These are phyloP conservation scores for Rhinogobio ventralis DNA, from an alignment of 2,797 vertebrate species.

Conservation along the genomic window DNA sequence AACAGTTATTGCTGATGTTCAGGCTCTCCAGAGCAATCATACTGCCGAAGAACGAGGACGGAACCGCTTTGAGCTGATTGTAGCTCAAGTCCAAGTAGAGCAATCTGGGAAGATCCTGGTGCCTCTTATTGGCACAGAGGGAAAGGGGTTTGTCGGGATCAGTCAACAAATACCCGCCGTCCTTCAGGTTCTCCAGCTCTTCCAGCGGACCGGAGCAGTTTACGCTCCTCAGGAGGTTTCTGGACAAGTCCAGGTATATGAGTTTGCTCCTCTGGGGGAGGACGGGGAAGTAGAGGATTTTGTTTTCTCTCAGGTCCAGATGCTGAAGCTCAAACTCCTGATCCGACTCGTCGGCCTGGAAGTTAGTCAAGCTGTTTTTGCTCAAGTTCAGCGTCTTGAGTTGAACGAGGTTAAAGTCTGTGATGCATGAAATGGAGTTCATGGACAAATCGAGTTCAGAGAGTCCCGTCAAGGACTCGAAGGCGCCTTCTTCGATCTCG, in stretches of 20 bases:
- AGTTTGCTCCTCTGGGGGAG: slow-evolving; percentile 83
- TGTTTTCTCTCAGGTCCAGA: slow-evolving; percentile 93
- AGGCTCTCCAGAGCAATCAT: slow-evolving; percentile 83
- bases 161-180: slow-evolving; percentile 54
- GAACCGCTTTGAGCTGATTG: slow-evolving; percentile 86
- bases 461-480: slow-evolving; percentile 81
- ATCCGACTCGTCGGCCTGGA: slow-evolving; percentile 75
- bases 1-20: slow-evolving; percentile 92
- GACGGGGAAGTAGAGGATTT: slow-evolving; percentile 84
- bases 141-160: neutral
- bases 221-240: slow-evolving; percentile 83
- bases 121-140: slow-evolving; percentile 52
- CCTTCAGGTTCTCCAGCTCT: slow-evolving; percentile 65
- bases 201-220: slow-evolving; percentile 66
- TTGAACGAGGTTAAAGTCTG: slow-evolving; percentile 87
- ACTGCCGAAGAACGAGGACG: slow-evolving; percentile 78
- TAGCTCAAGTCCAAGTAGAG: slow-evolving; percentile 90
- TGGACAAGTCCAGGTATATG: slow-evolving; percentile 85
- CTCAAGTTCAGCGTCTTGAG: slow-evolving; percentile 88
- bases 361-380: slow-evolving; percentile 91
- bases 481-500: slow-evolving; percentile 94
- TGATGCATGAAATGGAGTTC: slow-evolving; percentile 96
- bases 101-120: slow-evolving; percentile 71
- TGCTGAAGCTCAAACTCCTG: slow-evolving; percentile 76
- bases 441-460: slow-evolving; percentile 89